Evolutionary conservation across 2,113 vertebrate genomes (phyloP).

Genomic region (Piprites chloris): DNA sequence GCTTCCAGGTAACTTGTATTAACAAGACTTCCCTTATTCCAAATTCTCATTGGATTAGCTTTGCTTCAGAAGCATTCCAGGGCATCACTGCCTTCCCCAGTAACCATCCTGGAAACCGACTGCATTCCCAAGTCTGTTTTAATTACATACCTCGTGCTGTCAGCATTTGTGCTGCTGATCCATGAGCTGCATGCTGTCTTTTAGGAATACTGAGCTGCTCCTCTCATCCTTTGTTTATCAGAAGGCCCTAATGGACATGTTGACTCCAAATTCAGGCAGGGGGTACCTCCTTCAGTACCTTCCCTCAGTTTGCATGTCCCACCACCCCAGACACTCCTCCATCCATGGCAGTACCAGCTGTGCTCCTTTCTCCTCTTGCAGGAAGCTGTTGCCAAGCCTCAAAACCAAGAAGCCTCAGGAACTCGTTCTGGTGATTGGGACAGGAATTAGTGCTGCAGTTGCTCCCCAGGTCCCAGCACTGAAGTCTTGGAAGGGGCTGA

Average conservation of each 20-base stretch:
- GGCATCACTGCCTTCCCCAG: neutral
- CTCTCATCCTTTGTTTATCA: neutral
- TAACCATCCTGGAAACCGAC: neutral
- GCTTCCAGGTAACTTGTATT: neutral
- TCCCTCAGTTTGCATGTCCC: fast-evolving
- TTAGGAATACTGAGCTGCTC: neutral
- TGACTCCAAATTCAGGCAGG: neutral
- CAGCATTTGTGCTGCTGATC: neutral
- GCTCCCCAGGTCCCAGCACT: constrained; percentile 92
- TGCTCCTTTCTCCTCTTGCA: constrained; percentile 50
- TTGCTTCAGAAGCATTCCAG: neutral
- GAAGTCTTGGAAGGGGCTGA: constrained; percentile 94
- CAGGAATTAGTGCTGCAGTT: constrained; percentile 91
- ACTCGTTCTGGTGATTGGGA: constrained; percentile 93
- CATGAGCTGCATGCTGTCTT: neutral
- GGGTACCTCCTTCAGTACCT: neutral
- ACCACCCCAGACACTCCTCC: too few relatives aligned
- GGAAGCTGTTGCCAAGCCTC: constrained; percentile 93
- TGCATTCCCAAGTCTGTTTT: neutral
- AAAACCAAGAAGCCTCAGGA: constrained; percentile 92
- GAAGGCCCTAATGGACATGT: neutral
- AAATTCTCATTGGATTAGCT: neutral
- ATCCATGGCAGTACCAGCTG: neutral
- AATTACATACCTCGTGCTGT: fast-evolving
- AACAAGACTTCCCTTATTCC: neutral